Base-by-base conservation (phyloP, 2,888 invertebrate species). In the Lagria hirta region DNA sequence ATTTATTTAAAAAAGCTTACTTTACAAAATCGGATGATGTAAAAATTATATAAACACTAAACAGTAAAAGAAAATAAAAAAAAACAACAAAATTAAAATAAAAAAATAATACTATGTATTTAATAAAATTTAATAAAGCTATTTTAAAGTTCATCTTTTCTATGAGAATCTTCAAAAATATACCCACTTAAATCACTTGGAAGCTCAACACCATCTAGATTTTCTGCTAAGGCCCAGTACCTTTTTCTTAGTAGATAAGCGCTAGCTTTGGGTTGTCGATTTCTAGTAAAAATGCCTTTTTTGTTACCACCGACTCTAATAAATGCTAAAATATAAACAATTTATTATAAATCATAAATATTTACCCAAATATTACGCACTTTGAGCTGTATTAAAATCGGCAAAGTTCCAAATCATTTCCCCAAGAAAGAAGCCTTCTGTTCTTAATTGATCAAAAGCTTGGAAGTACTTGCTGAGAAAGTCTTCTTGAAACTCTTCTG, bases 341-440 rank as follows among this genome's bases (percentile, higher is more conserved):
- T n/a, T n/a, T n/a, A n/a, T n/a, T n/a, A n/a, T n/a, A n/a, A n/a
- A n/a, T n/a, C n/a, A n/a, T n/a, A n/a, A 26, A 26, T 18, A 6
- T 6, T 18, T 18, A 18, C 4, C 18, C 4, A 6, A 18, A 6
- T 18, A 11, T 6, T 14, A 33, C 7, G 3, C 24, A 41, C 41
- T 24, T 76, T 93, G 88, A 30, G 84, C 85, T 5, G 96, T 97
- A 71, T 92, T 89, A 65, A 97, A 97, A 69, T 97, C 97, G 1
- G 96, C 96, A 71, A 96, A 97, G 71, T 96, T 97, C 96, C 96
- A 97, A 21, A 95, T 88, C 76, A 96, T 92, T 74, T 97, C 97
- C 3, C 97, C 97, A 15, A 90, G 82, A 60, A 97, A 88, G 73
- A 86, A 88, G 3, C 81, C 79, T 35, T 79, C 71, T 2, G 73